Evolutionary conservation across 2,113 vertebrate species (phyloP).

Genomic region (Notarius lentiginosus): DNA sequence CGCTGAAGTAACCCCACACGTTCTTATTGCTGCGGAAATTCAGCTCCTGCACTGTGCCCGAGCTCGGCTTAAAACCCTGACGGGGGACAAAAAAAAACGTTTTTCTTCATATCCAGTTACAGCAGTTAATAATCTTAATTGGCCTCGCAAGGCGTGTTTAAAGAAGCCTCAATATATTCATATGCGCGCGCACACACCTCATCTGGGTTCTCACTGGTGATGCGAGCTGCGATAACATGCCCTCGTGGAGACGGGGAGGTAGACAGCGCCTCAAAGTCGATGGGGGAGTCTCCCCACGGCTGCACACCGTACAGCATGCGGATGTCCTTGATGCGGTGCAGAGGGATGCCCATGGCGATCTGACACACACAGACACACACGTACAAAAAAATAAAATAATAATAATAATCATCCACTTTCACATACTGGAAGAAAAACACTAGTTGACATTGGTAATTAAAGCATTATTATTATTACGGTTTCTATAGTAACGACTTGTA

Average conservation of each 20-base stretch:
- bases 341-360: conserved; percentile 95
- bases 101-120: neutral
- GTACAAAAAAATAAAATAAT: neutral
- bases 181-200: conserved; percentile 74
- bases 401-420: neutral
- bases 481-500: neutral
- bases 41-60: conserved; percentile 94
- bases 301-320: conserved; percentile 85
- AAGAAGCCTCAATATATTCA: neutral
- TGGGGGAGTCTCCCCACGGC: conserved; percentile 81
- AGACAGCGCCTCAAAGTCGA: conserved; percentile 78
- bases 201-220: conserved; percentile 97
- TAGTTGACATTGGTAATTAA: too few species aligned
- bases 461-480: neutral
- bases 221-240: conserved; percentile 91
- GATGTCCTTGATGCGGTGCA: conserved; percentile 92
- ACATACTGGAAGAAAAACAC: neutral
- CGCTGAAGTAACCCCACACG: conserved; percentile 98
- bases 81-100: neutral
- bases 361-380: conserved; percentile 50
- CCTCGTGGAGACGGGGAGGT: conserved; percentile 79
- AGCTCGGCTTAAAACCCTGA: conserved; percentile 98
- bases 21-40: conserved; percentile 99
- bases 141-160: neutral
- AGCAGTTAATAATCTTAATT: neutral